These are phyloP conservation scores for Epirrhoe alternata DNA, from an alignment of 2,888 invertebrate genomes.

Conservation along the genomic window DNA sequence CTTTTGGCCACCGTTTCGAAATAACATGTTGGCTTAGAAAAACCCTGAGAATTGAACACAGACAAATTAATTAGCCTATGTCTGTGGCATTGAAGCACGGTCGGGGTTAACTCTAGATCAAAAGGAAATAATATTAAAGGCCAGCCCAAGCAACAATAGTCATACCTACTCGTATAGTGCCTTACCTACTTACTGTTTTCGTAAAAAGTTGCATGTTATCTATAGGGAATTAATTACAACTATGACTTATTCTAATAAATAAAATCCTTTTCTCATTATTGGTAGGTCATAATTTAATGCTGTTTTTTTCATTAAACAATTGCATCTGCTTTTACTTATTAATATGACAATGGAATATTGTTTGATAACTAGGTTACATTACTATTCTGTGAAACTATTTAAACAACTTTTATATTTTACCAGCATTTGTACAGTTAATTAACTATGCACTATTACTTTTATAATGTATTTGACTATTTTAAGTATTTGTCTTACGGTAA, in stretches of 20 bases:
- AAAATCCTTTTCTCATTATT: slow-evolving; percentile 76
- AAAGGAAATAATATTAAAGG: too few species aligned
- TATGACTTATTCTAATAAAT: slow-evolving; percentile 47
- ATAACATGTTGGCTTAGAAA: too few species aligned
- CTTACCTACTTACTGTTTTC: too few species aligned
- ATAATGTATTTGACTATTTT: slow-evolving; percentile 56
- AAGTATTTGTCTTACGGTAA: slow-evolving; percentile 54
- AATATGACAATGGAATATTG: slow-evolving; percentile 85
- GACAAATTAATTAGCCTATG: too few species aligned
- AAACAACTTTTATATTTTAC: slow-evolving; percentile 85
- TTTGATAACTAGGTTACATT: slow-evolving; percentile 79
- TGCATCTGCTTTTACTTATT: slow-evolving; percentile 83
- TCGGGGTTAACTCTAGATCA: too few species aligned
- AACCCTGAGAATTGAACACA: too few species aligned
- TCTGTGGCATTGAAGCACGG: too few species aligned
- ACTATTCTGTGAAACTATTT: slow-evolving; percentile 81
- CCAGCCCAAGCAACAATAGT: too few species aligned
- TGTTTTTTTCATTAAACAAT: slow-evolving; percentile 82
- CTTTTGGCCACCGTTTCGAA: too few species aligned
- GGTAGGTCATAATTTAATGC: slow-evolving; percentile 85
- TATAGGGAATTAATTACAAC: neutral
- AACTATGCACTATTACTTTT: slow-evolving; percentile 66
- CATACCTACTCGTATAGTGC: too few species aligned
- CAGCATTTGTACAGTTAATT: slow-evolving; percentile 73
- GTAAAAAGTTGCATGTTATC: too few species aligned